phyloP scores from a whole-genome alignment of 2,888 invertebrate genomes.

The Corythucha ciliata region DNA sequence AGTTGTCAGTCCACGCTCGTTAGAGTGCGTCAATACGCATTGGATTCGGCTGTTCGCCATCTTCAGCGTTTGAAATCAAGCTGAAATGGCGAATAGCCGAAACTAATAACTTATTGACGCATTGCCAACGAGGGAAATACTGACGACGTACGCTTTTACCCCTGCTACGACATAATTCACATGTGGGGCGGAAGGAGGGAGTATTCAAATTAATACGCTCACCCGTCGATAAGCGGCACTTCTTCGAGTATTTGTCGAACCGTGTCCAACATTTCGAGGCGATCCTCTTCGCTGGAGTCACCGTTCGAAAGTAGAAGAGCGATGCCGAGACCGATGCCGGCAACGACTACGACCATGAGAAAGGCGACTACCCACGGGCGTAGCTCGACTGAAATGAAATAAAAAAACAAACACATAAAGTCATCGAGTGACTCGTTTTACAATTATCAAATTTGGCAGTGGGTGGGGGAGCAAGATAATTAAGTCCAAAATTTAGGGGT shows the following conservation, averaged over 20 bases:
- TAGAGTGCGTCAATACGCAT: no score
- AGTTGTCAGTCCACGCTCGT: no score
- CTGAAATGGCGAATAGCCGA: no score
- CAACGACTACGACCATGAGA: constrained; percentile 51
- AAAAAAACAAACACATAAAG: constrained; percentile 19
- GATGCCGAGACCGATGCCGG: constrained; percentile 50
- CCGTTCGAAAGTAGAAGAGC: constrained; percentile 47
- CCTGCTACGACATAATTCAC: no score
- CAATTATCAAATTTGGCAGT: not conserved
- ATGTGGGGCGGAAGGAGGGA: no score
- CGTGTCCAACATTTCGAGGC: constrained; percentile 48
- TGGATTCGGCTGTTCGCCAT: no score
- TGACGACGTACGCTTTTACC: no score
- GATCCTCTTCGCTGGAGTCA: constrained; percentile 37
- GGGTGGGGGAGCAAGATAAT: not conserved
- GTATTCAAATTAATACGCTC: constrained; percentile 34
- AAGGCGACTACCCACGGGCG: constrained; percentile 47
- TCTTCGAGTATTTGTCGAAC: constrained; percentile 55
- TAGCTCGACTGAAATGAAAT: constrained; percentile 30
- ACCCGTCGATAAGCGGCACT: constrained; percentile 59
- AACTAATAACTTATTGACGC: no score
- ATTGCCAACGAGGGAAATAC: no score
- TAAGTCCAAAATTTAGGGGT: no score
- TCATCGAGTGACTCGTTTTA: no score
- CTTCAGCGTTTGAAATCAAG: no score